Evolutionary conservation across 2,888 invertebrate genomes (phyloP).

Genomic region (Caenorhabditis sp.): DNA sequence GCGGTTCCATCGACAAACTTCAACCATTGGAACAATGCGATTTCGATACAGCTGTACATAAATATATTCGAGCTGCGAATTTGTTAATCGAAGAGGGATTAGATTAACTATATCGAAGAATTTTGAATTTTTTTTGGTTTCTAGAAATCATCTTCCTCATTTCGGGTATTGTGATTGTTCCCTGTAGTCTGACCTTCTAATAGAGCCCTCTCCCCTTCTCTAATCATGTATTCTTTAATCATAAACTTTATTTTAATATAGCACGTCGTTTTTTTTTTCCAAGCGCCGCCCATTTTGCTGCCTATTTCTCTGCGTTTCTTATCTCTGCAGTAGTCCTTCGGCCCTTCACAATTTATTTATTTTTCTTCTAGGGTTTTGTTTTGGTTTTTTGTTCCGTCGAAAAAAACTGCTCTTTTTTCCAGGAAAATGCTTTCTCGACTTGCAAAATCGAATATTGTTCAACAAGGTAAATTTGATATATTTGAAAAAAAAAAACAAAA

Average conservation of each 20-base stretch:
- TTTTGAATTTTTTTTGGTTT: background rate
- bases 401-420: background rate
- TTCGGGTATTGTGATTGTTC: background rate
- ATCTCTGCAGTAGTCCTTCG: background rate
- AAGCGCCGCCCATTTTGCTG: background rate
- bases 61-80: slow-evolving; percentile 31
- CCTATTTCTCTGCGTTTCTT: background rate
- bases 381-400: background rate
- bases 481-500: background rate
- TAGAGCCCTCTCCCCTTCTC: too few relatives aligned
- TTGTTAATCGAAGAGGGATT: slow-evolving; percentile 34
- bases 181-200: too few relatives aligned
- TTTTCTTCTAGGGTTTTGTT: background rate
- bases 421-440: slow-evolving; percentile 35
- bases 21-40: slow-evolving; percentile 33
- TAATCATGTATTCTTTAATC: too few relatives aligned
- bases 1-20: slow-evolving; percentile 29
- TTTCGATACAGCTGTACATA: slow-evolving; percentile 35
- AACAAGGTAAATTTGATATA: slow-evolving; percentile 23
- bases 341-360: slow-evolving; percentile 1
- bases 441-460: slow-evolving; percentile 20
- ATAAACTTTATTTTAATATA: too few relatives aligned
- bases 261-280: background rate
- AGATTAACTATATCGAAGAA: slow-evolving; percentile 10
- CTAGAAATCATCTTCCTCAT: too few relatives aligned